phyloP scores from a whole-genome alignment of 2,113 vertebrate species.

The Xiphophorus hellerii region DNA sequence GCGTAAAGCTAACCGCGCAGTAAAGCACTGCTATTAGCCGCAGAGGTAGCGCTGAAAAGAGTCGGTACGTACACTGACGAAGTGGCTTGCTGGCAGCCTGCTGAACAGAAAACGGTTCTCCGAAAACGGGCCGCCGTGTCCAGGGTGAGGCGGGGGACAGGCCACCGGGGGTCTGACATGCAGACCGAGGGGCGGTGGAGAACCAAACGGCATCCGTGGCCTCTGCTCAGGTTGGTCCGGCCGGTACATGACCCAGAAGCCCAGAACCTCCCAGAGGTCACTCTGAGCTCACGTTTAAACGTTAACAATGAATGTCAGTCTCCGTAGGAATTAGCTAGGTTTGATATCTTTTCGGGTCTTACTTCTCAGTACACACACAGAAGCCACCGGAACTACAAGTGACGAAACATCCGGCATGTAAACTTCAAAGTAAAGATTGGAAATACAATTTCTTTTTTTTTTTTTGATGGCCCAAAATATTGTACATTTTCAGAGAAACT shows the following conservation, averaged over 20 bases:
- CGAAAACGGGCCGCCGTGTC: conserved; percentile 26
- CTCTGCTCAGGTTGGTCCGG: conserved; percentile 4
- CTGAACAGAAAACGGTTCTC: conserved; percentile 19
- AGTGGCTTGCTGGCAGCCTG: conserved; percentile 24
- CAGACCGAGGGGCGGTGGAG: background rate
- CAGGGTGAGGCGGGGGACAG: conserved; percentile 15
- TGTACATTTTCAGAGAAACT: no score
- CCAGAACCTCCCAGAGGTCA: background rate
- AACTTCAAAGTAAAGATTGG: no score
- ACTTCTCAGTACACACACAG: background rate
- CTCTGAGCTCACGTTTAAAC: no score
- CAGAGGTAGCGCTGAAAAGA: background rate
- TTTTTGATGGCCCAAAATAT: no score
- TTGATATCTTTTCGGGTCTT: no score
- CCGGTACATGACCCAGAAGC: conserved; percentile 46
- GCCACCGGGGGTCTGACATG: conserved; percentile 23
- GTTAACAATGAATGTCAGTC: background rate
- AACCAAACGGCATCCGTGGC: conserved; percentile 24
- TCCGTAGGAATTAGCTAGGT: background rate
- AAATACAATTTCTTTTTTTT: no score
- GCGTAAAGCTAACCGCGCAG: background rate
- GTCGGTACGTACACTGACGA: conserved; percentile 57
- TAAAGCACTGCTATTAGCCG: background rate
- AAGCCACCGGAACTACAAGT: background rate
- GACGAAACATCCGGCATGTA: no score